Evolutionary conservation across 2,888 invertebrate species (phyloP), one percentile per base, ranked within the genome.

Genomic region (Campopleginae sp.): DNA sequence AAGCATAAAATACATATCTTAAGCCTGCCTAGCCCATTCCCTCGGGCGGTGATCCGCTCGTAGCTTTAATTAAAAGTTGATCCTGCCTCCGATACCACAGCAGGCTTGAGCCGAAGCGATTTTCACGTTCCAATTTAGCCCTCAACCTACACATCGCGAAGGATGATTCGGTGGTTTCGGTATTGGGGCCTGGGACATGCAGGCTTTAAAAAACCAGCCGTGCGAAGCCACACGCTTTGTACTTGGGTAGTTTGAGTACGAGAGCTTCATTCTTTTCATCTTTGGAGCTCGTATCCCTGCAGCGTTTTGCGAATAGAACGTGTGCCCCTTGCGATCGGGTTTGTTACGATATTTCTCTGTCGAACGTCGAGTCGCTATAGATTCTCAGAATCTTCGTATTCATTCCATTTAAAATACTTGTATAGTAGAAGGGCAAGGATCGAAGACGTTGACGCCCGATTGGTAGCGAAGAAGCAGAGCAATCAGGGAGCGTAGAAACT

Each of bases 11-110:
- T 91, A 92, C 91, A 91, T 92, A 92, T 91, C 91, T 92, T 92
- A 89, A 91, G 89, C 89, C 90, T 88, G 44, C 66, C 58, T 58
- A 27, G 44, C 54, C 42, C 46, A 71, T 51, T 31, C 58, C 86
- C 76, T 42, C 48, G 78, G 78, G 80, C 70, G 86, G 82, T 90
- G 88, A 92, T 90, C 90, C 91, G 79, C 79, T 77, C 80, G 80
- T 74, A 72, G 89, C 85, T 92, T 92, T 92, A 92, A 92, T 92
- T 92, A 92, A 92, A 92, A 92, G 88, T 92, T 92, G 90, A 92
- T 92, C 91, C 90, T 92, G 87, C 87, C 88, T 88, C 90, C 88
- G 90, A 90, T 91, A 88, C 88, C 84, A 81, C 58, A 44, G n/a
- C 58, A 44, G n/a, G 80, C 86, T 78, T 74, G 51, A 51, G 61